Evolutionary conservation across 2,797 vertebrate genomes (phyloP).

Genomic region (Sternotherus odoratus): DNA sequence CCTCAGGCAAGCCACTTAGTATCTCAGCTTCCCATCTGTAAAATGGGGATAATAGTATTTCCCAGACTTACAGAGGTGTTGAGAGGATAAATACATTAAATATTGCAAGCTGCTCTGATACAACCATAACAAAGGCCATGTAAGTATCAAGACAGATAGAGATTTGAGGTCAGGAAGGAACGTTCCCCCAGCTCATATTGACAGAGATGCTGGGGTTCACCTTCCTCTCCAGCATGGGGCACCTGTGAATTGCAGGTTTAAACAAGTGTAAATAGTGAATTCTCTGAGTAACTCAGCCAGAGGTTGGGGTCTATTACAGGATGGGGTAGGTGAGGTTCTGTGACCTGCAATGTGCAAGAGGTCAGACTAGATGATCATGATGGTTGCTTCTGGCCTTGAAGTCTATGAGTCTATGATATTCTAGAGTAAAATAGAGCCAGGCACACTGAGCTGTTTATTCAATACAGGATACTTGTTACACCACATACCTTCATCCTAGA

Average conservation of each 20-base stretch:
- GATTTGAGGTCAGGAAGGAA: background rate
- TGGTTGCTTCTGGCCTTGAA: background rate
- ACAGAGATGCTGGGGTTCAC: background rate
- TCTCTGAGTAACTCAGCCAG: background rate
- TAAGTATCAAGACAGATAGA: background rate
- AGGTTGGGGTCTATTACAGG: background rate
- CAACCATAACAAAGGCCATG: too few species aligned
- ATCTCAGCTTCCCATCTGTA: background rate
- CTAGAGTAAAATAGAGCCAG: background rate
- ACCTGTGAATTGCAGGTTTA: background rate
- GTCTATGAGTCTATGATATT: background rate
- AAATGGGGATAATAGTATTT: background rate
- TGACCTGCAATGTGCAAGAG: background rate
- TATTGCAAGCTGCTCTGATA: background rate
- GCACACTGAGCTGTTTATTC: background rate
- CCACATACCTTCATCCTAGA: background rate
- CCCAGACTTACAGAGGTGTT: too few species aligned
- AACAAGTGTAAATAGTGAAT: background rate
- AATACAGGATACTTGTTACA: background rate
- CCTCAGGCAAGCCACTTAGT: too few species aligned
- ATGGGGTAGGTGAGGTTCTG: background rate
- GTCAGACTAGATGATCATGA: background rate
- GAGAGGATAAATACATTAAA: background rate
- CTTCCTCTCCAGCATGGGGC: background rate
- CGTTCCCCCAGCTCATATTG: background rate